These are phyloP conservation scores for Alectura lathami DNA, from an alignment of 2,113 vertebrate species.

Conservation along the genomic window DNA sequence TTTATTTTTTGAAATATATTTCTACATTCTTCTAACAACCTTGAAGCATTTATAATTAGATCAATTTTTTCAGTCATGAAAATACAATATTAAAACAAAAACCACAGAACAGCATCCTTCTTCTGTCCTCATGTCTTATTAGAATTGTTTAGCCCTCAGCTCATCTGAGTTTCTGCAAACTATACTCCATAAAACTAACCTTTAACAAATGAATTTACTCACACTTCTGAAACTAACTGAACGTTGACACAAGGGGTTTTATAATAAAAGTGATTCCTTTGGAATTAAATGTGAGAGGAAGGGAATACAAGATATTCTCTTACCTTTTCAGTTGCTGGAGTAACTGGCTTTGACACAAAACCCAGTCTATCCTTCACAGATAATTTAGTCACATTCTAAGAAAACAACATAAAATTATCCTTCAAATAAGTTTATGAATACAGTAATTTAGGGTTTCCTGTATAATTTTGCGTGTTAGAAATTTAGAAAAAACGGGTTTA, in stretches of 20 bases:
- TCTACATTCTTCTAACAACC: neutral
- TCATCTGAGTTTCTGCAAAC: neutral
- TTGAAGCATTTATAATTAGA: neutral
- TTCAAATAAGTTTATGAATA: constrained; percentile 23
- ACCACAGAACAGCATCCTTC: neutral
- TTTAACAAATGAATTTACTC: neutral
- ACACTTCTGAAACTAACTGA: neutral
- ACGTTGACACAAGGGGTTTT: neutral
- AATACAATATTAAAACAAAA: neutral
- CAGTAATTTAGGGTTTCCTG: neutral
- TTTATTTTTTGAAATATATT: neutral
- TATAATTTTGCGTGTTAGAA: neutral
- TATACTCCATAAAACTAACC: neutral
- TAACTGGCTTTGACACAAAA: constrained; percentile 85
- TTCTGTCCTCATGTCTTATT: neutral
- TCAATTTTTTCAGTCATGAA: too few species aligned
- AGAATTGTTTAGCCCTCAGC: neutral
- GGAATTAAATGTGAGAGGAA: neutral
- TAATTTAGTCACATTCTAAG: constrained; percentile 86
- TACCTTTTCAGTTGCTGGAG: constrained; percentile 89
- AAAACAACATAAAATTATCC: constrained; percentile 54
- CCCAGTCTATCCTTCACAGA: constrained; percentile 93
- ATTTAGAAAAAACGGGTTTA: neutral
- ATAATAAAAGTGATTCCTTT: neutral
- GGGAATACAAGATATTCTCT: constrained; percentile 8